phyloP scores from a whole-genome alignment of 2,888 invertebrate genomes.

The Anaspis maculata region DNA sequence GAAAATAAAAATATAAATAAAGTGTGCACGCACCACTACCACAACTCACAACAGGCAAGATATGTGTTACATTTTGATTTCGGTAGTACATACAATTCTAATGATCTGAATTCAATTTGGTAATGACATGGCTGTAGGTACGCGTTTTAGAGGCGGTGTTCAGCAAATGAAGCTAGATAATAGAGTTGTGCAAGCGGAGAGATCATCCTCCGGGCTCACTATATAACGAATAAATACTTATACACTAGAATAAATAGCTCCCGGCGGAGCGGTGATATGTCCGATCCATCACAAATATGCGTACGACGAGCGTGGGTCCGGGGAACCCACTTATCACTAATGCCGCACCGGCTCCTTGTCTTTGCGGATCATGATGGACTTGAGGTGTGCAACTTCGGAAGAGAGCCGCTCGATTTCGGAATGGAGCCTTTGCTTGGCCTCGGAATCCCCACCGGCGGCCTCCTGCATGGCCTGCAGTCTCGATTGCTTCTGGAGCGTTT shows the following conservation, averaged over 20 bases:
- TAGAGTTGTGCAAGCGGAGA: conserved; percentile 26
- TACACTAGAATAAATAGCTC: conserved; percentile 32
- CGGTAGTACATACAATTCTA: too few relatives aligned
- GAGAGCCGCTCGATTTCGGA: conserved; percentile 81
- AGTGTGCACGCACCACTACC: too few relatives aligned
- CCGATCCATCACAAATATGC: conserved; percentile 22
- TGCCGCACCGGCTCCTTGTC: conserved; percentile 26
- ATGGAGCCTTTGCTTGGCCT: conserved; percentile 67
- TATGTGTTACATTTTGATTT: too few relatives aligned
- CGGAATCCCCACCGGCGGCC: conserved; percentile 30
- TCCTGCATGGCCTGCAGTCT: conserved; percentile 33
- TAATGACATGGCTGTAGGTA: too few relatives aligned
- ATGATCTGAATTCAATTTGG: too few relatives aligned
- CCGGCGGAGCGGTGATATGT: conserved; percentile 33
- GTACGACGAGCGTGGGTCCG: conserved; percentile 23
- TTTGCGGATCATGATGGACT: conserved; percentile 68
- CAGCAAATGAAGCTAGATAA: too few relatives aligned
- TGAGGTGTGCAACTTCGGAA: conserved; percentile 83
- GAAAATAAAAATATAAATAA: too few relatives aligned
- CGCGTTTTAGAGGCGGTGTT: too few relatives aligned
- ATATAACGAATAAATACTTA: conserved; percentile 36
- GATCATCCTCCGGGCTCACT: conserved; percentile 20
- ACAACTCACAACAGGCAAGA: too few relatives aligned
- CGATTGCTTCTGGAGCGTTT: conserved; percentile 37
- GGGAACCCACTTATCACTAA: conserved; percentile 12